Evolutionary conservation across 2,888 invertebrate species (phyloP).

Genomic region (Latrodectus hesperus): DNA sequence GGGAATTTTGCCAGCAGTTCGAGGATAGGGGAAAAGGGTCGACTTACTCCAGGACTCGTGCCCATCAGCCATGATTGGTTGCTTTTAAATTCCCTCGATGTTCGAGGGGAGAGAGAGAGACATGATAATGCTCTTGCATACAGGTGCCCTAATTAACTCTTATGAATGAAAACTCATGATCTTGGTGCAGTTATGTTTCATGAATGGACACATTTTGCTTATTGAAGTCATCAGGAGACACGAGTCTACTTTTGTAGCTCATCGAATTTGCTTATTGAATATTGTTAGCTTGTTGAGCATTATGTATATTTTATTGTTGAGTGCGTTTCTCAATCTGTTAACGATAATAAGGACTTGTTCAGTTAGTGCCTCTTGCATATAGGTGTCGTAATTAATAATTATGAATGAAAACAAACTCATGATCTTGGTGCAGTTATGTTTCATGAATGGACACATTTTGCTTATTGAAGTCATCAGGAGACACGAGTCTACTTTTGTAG

Average conservation of each 20-base stretch:
- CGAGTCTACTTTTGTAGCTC: not conserved
- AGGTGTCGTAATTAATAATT: conserved; percentile 67
- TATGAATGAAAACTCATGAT: conserved; percentile 67
- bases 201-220: conserved; percentile 49
- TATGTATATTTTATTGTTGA: too few relatives aligned
- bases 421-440: conserved; percentile 59
- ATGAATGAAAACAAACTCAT: conserved; percentile 69
- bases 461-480: conserved; percentile 45
- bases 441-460: conserved; percentile 50
- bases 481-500: not conserved
- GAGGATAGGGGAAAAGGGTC: conserved; percentile 8
- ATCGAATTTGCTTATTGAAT: not conserved
- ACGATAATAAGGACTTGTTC: too few relatives aligned
- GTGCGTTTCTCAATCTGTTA: too few relatives aligned
- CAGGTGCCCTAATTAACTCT: conserved; percentile 68
- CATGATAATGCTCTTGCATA: conserved; percentile 65
- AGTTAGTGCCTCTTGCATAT: conserved; percentile 30
- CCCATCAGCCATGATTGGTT: conserved; percentile 69
- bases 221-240: conserved; percentile 47
- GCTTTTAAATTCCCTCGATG: conserved; percentile 67
- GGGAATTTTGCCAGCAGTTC: conserved; percentile 42
- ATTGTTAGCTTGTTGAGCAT: not conserved
- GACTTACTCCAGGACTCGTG: conserved; percentile 1
- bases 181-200: conserved; percentile 63
- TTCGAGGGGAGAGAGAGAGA: conserved; percentile 42